These are phyloP conservation scores for Bothrops jararaca DNA, from an alignment of 2,113 vertebrate genomes.

Conservation along the genomic window DNA sequence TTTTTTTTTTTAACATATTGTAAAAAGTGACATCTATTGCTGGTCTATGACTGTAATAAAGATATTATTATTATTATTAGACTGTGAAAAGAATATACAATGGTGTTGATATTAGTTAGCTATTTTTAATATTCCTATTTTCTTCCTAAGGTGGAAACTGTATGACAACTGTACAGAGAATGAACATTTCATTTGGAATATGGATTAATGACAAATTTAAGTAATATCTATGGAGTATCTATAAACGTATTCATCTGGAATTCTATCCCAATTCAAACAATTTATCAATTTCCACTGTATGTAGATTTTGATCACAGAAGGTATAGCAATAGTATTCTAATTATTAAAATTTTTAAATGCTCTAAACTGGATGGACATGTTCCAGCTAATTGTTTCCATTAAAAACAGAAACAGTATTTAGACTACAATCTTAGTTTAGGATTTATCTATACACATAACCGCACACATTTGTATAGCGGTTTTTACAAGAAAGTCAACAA, in stretches of 20 bases:
- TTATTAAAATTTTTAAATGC: background rate
- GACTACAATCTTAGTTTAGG: background rate
- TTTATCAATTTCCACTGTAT: background rate
- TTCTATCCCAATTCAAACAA: background rate
- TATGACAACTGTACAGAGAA: background rate
- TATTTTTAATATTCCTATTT: background rate
- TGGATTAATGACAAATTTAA: background rate
- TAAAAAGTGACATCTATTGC: too few relatives aligned
- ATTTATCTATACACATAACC: background rate
- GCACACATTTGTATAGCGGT: background rate
- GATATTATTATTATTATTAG: too few relatives aligned
- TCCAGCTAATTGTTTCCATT: background rate
- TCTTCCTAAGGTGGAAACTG: background rate
- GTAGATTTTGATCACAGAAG: background rate
- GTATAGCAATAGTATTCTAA: background rate
- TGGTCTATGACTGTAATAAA: too few relatives aligned
- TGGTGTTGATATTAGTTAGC: background rate
- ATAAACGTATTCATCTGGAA: background rate
- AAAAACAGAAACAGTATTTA: background rate
- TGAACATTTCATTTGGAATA: background rate
- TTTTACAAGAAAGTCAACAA: background rate
- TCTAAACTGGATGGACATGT: background rate
- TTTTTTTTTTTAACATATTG: too few relatives aligned
- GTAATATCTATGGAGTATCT: background rate
- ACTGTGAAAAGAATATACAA: background rate